Base-by-base conservation (phyloP, 53 echinoderm and acorn worm species). In the Luidia sarsii region DNA sequence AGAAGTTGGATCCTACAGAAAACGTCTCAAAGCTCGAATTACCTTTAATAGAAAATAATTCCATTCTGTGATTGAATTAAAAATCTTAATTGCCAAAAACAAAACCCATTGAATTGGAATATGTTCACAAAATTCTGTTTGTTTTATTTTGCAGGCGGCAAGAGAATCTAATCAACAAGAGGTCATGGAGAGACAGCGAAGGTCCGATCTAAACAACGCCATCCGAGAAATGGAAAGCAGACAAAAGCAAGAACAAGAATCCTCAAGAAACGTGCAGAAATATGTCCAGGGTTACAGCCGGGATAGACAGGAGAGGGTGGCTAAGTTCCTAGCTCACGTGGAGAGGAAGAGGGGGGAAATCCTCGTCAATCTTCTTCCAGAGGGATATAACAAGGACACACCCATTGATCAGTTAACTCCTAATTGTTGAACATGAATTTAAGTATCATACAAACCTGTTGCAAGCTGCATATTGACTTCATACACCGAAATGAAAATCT, bases 281-380 rank as follows among this genome's bases (percentile, higher is more conserved):
- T 23, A 62, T 2, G 20, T 88, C 20, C 33, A 55, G 37, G 50
- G 59, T 4, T 88, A 83, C 60, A 75, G 65, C 16, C 29, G 37
- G 48, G 88, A 88, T 4, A 82, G 88, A 41, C 74, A 83, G 20
- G 65, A 50, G n/a, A 83, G 88, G 34, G 57, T 81, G 11, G 11
- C 41, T 2, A 83, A 45, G 30, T 88, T 88, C 41, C 67, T 88
- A 23, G 62, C 32, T 1, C 33, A 29, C 57, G n/a, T 88, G 41
- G 65, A 88, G 22, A 32, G 69, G 14, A 87, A 62, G 57, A 71
- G 82, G 64, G 33, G 19, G 4, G 32, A 54, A 38, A 41, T 55
- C 48, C 5, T 77, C 14, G 43, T 4, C 24, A 45, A 61, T 60
- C 46, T 77, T 18, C 48, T 77, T 6, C 77, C 77, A 31, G 59